Evolutionary conservation across 30 jellyfish, hydroid and myxozoan species (phyloP).

Genomic region (Rhopilema esculentum): DNA sequence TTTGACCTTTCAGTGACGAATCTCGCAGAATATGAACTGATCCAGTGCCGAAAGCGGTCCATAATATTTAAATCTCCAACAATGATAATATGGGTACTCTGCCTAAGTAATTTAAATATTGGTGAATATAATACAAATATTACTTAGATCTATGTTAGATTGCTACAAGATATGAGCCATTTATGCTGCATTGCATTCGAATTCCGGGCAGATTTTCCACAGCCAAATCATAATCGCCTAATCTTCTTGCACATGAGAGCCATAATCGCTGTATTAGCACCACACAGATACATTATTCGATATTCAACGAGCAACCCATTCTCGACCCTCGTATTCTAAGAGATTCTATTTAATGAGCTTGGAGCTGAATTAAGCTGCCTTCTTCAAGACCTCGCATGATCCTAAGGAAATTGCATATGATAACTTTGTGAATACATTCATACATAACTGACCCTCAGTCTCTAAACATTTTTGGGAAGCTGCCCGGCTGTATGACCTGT

Average conservation of each 20-base stretch:
- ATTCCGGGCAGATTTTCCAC: not conserved
- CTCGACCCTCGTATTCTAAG: not conserved
- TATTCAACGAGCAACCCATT: not conserved
- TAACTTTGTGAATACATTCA: not conserved
- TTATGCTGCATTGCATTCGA: not conserved
- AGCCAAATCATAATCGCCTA: not conserved
- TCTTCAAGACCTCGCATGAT: not conserved
- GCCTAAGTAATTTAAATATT: not conserved
- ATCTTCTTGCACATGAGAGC: not conserved
- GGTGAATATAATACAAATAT: too few species aligned
- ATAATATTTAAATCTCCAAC: not conserved
- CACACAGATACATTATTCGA: not conserved
- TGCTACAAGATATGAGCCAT: not conserved
- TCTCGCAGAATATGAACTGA: not conserved
- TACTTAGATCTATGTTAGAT: too few species aligned
- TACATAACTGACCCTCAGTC: not conserved
- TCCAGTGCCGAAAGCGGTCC: not conserved
- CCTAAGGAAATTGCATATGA: not conserved
- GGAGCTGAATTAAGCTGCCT: not conserved
- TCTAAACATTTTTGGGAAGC: not conserved
- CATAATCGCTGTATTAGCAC: not conserved
- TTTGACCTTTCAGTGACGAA: not conserved
- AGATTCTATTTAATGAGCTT: not conserved
- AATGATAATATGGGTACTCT: not conserved
- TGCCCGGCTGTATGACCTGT: too few species aligned